Evolutionary conservation across 2,113 vertebrate genomes (phyloP), one percentile per base, ranked within the genome.

Genomic region (Hylia prasina): DNA sequence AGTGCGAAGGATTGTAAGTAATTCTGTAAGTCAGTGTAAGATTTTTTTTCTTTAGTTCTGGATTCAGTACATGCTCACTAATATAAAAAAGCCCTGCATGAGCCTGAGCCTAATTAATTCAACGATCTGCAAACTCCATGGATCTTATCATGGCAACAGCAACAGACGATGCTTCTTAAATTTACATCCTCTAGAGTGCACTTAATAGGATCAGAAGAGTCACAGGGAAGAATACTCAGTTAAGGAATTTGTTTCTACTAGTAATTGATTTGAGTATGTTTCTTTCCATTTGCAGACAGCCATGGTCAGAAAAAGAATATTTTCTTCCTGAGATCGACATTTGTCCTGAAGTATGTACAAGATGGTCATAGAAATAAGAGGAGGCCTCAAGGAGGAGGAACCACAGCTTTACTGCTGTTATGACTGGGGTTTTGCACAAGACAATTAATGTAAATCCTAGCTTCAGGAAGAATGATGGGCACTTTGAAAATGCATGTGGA

Each of bases 91-190:
- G 16, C 61, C 25, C 87, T 89, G 81, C 89, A 87, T 87, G 87
- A 94, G 83, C 60, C 73, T 91, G 17, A 83, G 56, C 60, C 86
- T 95, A 94, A 93, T 95, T 96, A 92, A 97, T 94, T 95, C 94
- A 96, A 76, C 1, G 61, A 91, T 87, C 91, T 96, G 87, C 81
- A 96, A 78, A 95, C 84, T 89, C 78, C 78, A 45, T 69, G 80
- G 91, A 51, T 87, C 73, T 94, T 94, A 92, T 91, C 81, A 89
- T 82, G 83, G 89, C 70, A 96, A 96, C 81, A 93, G 91, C 65
- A 93, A 94, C 87, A 97, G 94, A 95, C 1, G 65, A 91, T 94
- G 72, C 70, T 95, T 89, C 89, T 96, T 94, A 91, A 95, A 91
- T 94, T 95, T 94, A 76, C 61, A 64, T 89, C 45, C 69, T 95